phyloP scores from a whole-genome alignment of 2,888 invertebrate species.

The Pristionchus maxplancki region DNA sequence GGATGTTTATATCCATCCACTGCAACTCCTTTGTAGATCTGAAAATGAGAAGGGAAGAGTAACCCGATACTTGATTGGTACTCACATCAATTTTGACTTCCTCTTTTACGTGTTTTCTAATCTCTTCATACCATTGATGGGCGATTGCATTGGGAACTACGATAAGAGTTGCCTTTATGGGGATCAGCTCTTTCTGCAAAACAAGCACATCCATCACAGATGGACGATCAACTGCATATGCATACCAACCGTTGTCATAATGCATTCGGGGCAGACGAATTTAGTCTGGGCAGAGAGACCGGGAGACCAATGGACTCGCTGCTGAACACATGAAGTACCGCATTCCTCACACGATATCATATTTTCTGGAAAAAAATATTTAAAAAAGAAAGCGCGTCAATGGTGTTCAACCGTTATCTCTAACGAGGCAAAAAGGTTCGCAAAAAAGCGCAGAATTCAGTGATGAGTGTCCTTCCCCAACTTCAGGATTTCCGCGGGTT shows the following conservation, averaged over 20 bases:
- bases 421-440: too few species aligned
- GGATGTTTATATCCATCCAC: conserved; percentile 62
- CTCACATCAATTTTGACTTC: conserved; percentile 68
- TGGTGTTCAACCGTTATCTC: too few species aligned
- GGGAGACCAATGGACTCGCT: conserved; percentile 52
- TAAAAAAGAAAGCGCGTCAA: too few species aligned
- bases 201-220: neutral
- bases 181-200: conserved; percentile 37
- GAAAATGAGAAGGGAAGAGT: too few species aligned
- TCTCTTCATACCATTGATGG: conserved; percentile 86
- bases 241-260: conserved; percentile 1
- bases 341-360: conserved; percentile 29
- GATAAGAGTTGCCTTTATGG: conserved; percentile 84
- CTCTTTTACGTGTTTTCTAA: conserved; percentile 72
- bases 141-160: conserved; percentile 85
- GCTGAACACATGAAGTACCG: conserved; percentile 23
- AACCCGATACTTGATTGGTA: neutral
- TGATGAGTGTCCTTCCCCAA: too few species aligned
- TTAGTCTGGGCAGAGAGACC: conserved; percentile 41
- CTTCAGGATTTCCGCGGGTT: too few species aligned
- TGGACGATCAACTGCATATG: too few species aligned
- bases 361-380: neutral
- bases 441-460: too few species aligned
- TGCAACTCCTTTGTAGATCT: conserved; percentile 63
- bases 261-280: conserved; percentile 56